Base-by-base conservation (phyloP, 2,888 invertebrate genomes). In the Tachina fera region DNA sequence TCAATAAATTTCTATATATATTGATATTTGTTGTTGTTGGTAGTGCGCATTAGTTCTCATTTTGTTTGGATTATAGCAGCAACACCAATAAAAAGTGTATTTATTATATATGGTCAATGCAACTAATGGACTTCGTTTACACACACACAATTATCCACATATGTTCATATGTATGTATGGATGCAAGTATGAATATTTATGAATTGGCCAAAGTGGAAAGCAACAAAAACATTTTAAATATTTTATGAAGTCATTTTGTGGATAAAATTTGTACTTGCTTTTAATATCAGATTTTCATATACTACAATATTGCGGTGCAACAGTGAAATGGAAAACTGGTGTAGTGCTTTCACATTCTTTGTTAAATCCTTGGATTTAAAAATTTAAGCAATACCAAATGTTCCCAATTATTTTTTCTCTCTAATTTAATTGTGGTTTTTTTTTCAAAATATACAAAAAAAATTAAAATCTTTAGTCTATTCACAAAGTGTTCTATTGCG, bases 201-300 rank as follows among this genome's bases (percentile, higher is more conserved):
- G 31, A 31, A 58, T 22, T 83, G 51, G 63, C 71, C 60, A 67
- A 72, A 71, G 41, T 56, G 31, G 14, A 63, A 16, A 45, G 61
- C 6, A 75, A 76, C 11, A 58, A 65, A 60, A 71, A 49, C 19
- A 56, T 53, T 43, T 41, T 53, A 60, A 75, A 77, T 39, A 77
- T 70, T 81, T 82, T 75, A 86, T 83, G 74, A 86, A 86, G 85
- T 83, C 70, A 82, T 83, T 86, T 86, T 72, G 74, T 78, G 74
- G 70, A 78, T 63, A 45, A 58, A 74, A 41, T n/a, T 45, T 61
- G 61, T 41, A 58, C 9, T 70, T 63, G 49, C 67, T 75, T 71
- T 76, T 11, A n/a, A 60, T 68, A 56, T 67, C 61, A 58, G 67
- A 77, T 84, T 72, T 70, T 49, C 56, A 61, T 53, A 13, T 43